Conservation (phyloP, 2,113 vertebrate species). For the Actenoides hombroni region DNA sequence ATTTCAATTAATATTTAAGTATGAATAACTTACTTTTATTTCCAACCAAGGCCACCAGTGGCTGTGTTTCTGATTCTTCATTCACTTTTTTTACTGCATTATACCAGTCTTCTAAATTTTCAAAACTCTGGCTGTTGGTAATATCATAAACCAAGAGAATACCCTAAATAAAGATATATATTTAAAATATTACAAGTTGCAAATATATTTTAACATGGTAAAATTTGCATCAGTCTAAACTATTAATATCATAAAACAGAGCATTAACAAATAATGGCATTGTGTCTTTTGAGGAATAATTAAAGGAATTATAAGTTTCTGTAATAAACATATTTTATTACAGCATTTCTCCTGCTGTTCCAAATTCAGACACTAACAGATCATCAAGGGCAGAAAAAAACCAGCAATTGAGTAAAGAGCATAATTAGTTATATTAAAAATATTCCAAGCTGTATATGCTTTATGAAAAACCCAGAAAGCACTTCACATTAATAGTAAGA, state of each 20-base stretch:
- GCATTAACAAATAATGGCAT: neutral
- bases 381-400: neutral
- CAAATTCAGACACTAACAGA: neutral
- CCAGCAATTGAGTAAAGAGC: neutral
- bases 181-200: neutral
- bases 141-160: slow-evolving; percentile 98
- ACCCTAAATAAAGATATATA: slow-evolving; percentile 78
- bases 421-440: neutral
- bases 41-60: slow-evolving; percentile 90
- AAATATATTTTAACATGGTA: neutral
- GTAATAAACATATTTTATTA: neutral
- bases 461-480: neutral
- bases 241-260: neutral
- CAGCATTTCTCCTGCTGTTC: neutral
- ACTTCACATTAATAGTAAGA: neutral
- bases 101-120: slow-evolving; percentile 98
- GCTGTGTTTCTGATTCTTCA: slow-evolving; percentile 89
- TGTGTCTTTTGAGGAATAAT: neutral
- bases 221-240: neutral
- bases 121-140: slow-evolving; percentile 97
- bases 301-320: neutral
- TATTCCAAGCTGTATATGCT: neutral
- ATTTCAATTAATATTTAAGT: neutral
- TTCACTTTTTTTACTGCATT: slow-evolving; percentile 91
- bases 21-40: slow-evolving; percentile 93